A percentile compares a stretch with the other conserved stretches of the same genome.
These are phyloP conservation scores for Shargacucullia verbasci DNA, from an alignment of 2,888 invertebrate species.

Conservation along the genomic window DNA sequence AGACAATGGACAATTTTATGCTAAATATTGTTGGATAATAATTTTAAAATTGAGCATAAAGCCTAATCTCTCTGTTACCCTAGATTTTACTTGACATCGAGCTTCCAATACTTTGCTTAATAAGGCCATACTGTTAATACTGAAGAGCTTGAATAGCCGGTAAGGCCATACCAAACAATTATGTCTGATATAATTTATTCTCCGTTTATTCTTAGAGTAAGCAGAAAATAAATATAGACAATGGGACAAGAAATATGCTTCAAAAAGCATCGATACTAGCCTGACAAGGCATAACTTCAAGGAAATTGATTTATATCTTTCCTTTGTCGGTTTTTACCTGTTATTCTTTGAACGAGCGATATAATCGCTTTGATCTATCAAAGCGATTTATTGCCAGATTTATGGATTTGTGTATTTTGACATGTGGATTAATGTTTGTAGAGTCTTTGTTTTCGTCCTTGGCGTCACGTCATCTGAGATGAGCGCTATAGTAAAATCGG, in stretches of 20 bases:
- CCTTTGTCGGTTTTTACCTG: conserved; percentile 24
- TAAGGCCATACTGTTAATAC: too few species aligned
- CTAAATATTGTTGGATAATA: too few species aligned
- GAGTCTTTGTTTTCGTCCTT: too few species aligned
- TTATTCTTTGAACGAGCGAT: conserved; percentile 20
- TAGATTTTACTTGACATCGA: too few species aligned
- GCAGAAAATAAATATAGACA: conserved; percentile 41
- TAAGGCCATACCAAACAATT: too few species aligned
- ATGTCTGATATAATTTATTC: conserved; percentile 1
- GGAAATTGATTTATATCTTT: conserved; percentile 44
- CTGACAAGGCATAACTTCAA: conserved; percentile 33
- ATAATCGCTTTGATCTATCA: conserved; percentile 31
- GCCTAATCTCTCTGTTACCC: too few species aligned
- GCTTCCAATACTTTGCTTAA: too few species aligned
- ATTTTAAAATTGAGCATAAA: too few species aligned
- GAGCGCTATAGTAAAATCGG: too few species aligned
- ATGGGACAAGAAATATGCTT: conserved; percentile 25
- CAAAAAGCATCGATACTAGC: conserved; percentile 35
- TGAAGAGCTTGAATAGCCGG: too few species aligned
- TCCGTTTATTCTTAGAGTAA: conserved; percentile 8
- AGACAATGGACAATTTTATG: too few species aligned
- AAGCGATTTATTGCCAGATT: conserved; percentile 20
- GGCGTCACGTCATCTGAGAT: too few species aligned
- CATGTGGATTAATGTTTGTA: neutral
- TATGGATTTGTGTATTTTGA: conserved; percentile 34